phyloP scores from a whole-genome alignment of 1,140 invertebrate genomes.

The Bathynomus jamesi region DNA sequence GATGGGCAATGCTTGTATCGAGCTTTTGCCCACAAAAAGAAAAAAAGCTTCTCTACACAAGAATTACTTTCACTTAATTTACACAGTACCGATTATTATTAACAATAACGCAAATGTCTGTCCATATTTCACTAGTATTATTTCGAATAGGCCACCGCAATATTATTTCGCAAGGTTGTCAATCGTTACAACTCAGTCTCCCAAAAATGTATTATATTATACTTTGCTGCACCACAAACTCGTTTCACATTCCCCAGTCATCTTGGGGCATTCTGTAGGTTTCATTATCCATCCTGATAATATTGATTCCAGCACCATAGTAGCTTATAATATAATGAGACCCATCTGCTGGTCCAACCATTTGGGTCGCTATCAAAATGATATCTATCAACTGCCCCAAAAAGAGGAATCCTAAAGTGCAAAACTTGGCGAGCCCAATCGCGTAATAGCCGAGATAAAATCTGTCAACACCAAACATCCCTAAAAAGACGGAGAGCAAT shows the following conservation, averaged over 20 bases:
- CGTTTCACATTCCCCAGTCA: constrained; percentile 59
- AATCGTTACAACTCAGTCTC: too few species aligned
- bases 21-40: too few species aligned
- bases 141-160: too few species aligned
- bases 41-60: too few species aligned
- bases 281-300: constrained; percentile 73
- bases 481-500: constrained; percentile 79
- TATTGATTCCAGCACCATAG: constrained; percentile 76
- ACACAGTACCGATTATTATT: too few species aligned
- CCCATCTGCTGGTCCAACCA: constrained; percentile 88
- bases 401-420: constrained; percentile 93
- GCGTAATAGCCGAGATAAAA: constrained; percentile 96
- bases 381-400: constrained; percentile 92
- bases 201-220: too few species aligned
- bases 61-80: too few species aligned
- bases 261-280: constrained; percentile 73
- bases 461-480: constrained; percentile 91
- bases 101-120: too few species aligned
- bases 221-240: too few species aligned
- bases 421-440: constrained; percentile 85
- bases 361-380: constrained; percentile 86
- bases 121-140: too few species aligned
- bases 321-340: constrained; percentile 92
- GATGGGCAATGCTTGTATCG: too few species aligned
- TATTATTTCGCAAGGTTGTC: too few species aligned